Base-by-base conservation (phyloP, 2,113 vertebrate species). In the Strigops habroptila region DNA sequence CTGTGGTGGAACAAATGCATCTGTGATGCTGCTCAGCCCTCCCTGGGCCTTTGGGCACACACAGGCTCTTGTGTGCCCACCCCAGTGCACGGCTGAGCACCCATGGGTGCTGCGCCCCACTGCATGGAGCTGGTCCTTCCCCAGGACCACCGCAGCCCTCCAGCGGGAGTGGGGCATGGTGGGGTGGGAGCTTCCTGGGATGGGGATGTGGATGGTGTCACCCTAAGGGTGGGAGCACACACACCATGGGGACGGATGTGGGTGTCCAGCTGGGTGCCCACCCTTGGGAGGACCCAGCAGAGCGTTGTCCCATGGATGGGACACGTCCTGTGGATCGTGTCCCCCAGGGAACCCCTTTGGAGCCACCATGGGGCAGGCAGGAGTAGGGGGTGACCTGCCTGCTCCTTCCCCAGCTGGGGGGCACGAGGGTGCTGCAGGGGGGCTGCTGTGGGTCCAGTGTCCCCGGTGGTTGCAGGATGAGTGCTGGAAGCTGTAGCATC, bases 221-320 rank as follows among this genome's bases (percentile, higher is more conserved):
- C 0, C 3, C 46, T 24, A 1, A 14, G 44, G 21, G 27, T 64
- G 19, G n/a, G 18, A 73, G 55, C 46, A 28, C 8, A 62, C 84
- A 5, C 7, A 0, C 28, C 31, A 55, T 24, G 39, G 48, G 33
- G 25, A 15, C 25, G 0, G 2, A 18, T 0, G 5, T 11, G 7
- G 46, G 27, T 7, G 37, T 52, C 25, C 24, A 27, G 62, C 33
- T 1, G 3, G 35, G 39, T 74, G 57, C 43, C 35, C 62, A 23
- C 46, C 25, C 39, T 7, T 0, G 5, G 24, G n/a, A 41, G 11
- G 4, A 7, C 14, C 41, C 49, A 7, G 55, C 31, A 25, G 35
- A 8, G 21, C 0, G 0, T 1, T 63, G 68, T 71, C 16, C 57
- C 63, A 3, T 0, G 3, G 48, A 0, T 7, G 63, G 21, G 59